Conservation (phyloP, 2,113 vertebrate genomes). For the Halichoeres trimaculatus region DNA sequence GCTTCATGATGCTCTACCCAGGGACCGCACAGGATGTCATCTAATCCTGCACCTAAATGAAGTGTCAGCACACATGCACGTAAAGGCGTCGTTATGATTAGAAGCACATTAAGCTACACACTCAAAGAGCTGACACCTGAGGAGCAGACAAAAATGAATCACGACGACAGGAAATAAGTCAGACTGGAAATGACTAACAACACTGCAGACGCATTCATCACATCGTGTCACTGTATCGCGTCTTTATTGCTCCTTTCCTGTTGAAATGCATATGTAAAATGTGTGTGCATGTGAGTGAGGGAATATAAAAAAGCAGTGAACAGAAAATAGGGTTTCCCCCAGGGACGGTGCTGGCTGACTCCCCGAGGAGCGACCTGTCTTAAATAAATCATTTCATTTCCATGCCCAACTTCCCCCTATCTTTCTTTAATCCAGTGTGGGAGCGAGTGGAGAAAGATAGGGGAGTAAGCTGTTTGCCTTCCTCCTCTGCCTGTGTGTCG, state of each 20-base stretch:
- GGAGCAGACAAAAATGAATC: slow-evolving; percentile 30
- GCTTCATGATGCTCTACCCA: not conserved
- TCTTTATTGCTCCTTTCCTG: slow-evolving; percentile 41
- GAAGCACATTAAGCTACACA: slow-evolving; percentile 32
- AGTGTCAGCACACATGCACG: slow-evolving; percentile 2
- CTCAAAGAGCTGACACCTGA: slow-evolving; percentile 39
- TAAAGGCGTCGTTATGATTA: slow-evolving; percentile 33
- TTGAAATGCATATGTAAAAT: slow-evolving; percentile 56
- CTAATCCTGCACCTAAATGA: slow-evolving; percentile 18
- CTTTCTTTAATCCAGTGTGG: slow-evolving; percentile 79
- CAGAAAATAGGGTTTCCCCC: slow-evolving; percentile 71
- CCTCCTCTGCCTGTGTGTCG: slow-evolving; percentile 72
- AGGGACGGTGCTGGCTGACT: slow-evolving; percentile 69
- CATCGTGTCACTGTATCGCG: slow-evolving; percentile 33
- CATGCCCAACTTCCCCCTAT: slow-evolving; percentile 74
- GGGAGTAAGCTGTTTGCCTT: slow-evolving; percentile 77
- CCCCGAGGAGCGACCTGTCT: slow-evolving; percentile 76
- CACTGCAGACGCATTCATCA: slow-evolving; percentile 61
- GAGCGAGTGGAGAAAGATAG: slow-evolving; percentile 75
- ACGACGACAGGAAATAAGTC: slow-evolving; percentile 52
- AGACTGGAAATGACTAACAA: slow-evolving; percentile 55
- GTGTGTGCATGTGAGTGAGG: slow-evolving; percentile 35
- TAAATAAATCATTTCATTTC: slow-evolving; percentile 81
- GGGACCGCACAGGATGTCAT: not conserved
- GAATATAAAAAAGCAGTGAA: slow-evolving; percentile 32